Conservation (phyloP, 2,888 invertebrate species). For the Stegana nigrithorax region DNA sequence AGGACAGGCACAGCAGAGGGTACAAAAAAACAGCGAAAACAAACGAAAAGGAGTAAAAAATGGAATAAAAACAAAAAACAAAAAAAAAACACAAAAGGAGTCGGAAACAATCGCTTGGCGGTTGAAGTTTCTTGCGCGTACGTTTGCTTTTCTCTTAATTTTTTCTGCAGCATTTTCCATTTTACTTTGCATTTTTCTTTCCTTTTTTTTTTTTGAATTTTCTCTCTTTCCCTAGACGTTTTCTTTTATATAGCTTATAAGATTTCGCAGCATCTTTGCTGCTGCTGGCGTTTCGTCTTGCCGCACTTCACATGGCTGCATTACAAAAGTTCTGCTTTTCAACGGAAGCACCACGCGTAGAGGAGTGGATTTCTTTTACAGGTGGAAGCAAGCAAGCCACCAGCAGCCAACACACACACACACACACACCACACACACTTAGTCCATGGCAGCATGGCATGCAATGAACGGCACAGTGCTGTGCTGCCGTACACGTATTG, state of each 20-base stretch:
- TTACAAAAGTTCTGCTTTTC: constrained; percentile 14
- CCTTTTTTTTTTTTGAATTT: neutral
- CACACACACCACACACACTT: neutral
- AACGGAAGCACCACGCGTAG: constrained; percentile 3
- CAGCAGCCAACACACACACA: constrained; percentile 4
- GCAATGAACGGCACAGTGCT: too few relatives aligned
- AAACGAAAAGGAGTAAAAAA: constrained; percentile 17
- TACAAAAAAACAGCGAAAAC: neutral
- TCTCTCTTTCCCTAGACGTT: too few relatives aligned
- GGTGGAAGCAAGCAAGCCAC: constrained; percentile 1
- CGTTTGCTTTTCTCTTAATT: constrained; percentile 45
- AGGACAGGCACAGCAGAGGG: neutral
- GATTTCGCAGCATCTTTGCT: constrained; percentile 19
- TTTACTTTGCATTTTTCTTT: neutral
- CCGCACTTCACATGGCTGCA: neutral
- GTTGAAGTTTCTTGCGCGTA: constrained; percentile 35
- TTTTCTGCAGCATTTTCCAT: constrained; percentile 20
- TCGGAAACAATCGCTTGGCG: constrained; percentile 16
- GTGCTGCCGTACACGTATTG: too few relatives aligned
- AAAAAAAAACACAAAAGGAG: constrained; percentile 6
- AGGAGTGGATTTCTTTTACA: constrained; percentile 10
- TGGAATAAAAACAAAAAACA: constrained; percentile 26
- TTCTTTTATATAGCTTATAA: too few relatives aligned
- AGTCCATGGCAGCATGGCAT: neutral
- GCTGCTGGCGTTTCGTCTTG: neutral